Conservation (phyloP, 2,888 invertebrate genomes). For the Torymus tubicola region DNA sequence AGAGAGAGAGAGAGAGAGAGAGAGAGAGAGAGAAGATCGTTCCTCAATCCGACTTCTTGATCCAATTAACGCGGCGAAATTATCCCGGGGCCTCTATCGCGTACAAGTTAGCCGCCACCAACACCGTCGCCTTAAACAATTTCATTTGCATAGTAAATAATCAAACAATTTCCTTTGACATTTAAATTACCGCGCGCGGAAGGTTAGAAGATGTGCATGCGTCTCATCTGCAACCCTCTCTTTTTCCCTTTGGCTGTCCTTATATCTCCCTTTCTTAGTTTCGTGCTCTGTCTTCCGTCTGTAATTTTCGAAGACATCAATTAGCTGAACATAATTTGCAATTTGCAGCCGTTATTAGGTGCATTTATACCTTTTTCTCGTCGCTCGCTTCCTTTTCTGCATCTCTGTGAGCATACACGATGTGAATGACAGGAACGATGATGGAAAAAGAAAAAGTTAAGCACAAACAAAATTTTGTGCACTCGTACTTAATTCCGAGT, state of each 20-base stretch:
- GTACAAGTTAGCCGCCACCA: constrained; percentile 31
- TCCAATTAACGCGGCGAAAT: constrained; percentile 75
- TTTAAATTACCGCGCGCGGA: constrained; percentile 69
- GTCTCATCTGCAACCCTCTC: background rate
- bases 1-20: constrained; percentile 28
- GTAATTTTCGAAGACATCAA: constrained; percentile 68
- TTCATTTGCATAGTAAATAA: constrained; percentile 76
- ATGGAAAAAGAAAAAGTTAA: background rate
- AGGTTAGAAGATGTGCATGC: constrained; percentile 13
- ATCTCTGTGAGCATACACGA: background rate
- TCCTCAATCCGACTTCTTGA: constrained; percentile 74
- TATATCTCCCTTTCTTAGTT: constrained; percentile 26
- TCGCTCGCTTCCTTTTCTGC: background rate
- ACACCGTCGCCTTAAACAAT: constrained; percentile 70
- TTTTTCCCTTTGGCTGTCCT: background rate
- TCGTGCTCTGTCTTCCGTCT: constrained; percentile 56
- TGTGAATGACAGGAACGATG: background rate
- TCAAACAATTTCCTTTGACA: constrained; percentile 76
- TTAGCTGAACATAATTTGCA: constrained; percentile 66
- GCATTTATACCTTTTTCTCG: constrained; percentile 25
- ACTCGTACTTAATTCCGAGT: background rate
- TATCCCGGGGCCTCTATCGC: constrained; percentile 66
- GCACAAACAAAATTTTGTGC: constrained; percentile 14
- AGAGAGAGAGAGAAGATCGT: constrained; percentile 62
- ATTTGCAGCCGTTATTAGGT: constrained; percentile 62